A percentile compares a stretch with the other conserved stretches of the same genome.
phyloP scores from a whole-genome alignment of 2,797 vertebrate species.

The Cuculus canorus region DNA sequence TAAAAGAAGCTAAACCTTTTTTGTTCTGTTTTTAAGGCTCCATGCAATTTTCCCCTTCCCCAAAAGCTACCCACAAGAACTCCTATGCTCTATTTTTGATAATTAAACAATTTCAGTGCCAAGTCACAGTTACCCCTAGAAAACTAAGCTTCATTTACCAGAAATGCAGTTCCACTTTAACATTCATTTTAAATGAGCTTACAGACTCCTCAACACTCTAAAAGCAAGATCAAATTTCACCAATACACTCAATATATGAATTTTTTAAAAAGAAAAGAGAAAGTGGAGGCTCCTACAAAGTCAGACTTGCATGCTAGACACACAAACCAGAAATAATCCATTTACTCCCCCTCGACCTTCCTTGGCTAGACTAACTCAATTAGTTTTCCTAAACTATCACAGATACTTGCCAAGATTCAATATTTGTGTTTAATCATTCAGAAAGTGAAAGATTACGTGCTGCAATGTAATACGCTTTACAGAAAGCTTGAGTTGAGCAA shows the following conservation, averaged over 20 bases:
- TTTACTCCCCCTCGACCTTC: conserved; percentile 20
- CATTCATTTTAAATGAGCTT: background rate
- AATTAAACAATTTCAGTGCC: background rate
- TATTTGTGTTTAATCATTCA: conserved; percentile 61
- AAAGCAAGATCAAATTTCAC: background rate
- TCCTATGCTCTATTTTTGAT: background rate
- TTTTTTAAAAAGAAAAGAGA: background rate
- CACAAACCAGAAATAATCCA: conserved; percentile 46
- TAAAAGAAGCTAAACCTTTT: background rate
- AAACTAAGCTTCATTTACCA: background rate
- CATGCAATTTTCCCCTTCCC: background rate
- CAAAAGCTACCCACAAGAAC: background rate
- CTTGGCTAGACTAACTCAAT: conserved; percentile 38
- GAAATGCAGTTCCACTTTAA: background rate
- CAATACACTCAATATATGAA: background rate
- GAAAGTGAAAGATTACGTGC: conserved; percentile 62
- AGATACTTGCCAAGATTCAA: conserved; percentile 56
- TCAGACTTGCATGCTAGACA: background rate
- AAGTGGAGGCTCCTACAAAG: background rate
- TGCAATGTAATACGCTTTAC: conserved; percentile 20
- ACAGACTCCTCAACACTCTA: background rate
- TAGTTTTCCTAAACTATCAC: conserved; percentile 39
- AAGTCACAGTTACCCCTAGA: background rate
- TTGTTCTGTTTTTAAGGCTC: background rate
- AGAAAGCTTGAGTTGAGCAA: conserved; percentile 50